Conservation (phyloP, 2,888 invertebrate species). For the Rhagonycha lutea region DNA sequence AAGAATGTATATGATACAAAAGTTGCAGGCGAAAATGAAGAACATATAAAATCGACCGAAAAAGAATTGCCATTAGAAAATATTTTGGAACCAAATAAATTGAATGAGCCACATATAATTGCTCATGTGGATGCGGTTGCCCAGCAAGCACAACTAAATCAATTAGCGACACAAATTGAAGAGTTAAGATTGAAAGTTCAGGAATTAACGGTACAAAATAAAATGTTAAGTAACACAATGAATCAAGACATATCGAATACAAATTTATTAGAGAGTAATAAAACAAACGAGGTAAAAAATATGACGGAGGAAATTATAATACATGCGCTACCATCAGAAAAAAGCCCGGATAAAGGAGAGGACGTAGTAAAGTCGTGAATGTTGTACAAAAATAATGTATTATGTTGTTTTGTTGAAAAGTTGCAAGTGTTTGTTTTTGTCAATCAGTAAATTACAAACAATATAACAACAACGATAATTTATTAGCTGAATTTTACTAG, state of each 20-base stretch:
- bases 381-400: neutral
- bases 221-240: conserved; percentile 18
- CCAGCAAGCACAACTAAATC: conserved; percentile 49
- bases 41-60: neutral
- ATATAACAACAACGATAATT: conserved; percentile 15
- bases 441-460: conserved; percentile 12
- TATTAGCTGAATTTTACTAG: conserved; percentile 34
- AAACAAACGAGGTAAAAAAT: neutral
- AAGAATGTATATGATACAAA: neutral
- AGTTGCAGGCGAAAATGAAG: neutral
- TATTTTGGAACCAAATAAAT: neutral
- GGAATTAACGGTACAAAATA: conserved; percentile 47
- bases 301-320: conserved; percentile 4
- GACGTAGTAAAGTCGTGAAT: conserved; percentile 7
- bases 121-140: conserved; percentile 13
- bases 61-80: neutral
- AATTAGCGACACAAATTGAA: conserved; percentile 50
- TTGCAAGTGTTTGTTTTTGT: conserved; percentile 10
- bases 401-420: neutral
- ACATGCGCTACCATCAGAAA: conserved; percentile 6
- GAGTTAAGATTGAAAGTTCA: conserved; percentile 48
- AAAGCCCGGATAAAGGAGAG: conserved; percentile 4
- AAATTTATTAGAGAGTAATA: neutral
- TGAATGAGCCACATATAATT: conserved; percentile 10
- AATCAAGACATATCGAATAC: conserved; percentile 1